These are phyloP conservation scores for Drosophila prolongata DNA, from an alignment of 2,888 invertebrate species.

Conservation along the genomic window DNA sequence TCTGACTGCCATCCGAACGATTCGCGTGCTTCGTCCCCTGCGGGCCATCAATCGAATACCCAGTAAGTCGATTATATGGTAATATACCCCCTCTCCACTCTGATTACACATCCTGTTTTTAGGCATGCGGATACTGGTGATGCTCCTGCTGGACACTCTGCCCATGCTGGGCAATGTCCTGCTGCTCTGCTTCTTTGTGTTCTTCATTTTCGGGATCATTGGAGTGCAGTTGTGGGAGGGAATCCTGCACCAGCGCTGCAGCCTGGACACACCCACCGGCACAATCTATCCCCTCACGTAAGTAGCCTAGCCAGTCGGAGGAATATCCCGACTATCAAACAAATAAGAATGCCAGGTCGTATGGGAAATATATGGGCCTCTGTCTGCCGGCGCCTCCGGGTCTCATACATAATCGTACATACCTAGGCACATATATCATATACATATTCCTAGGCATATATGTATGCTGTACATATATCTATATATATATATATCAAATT, in stretches of 20 bases:
- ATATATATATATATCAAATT: conserved; percentile 5
- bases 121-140: conserved; percentile 99
- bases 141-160: conserved; percentile 98
- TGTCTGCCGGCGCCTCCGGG: conserved; percentile 50
- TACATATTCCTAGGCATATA: conserved; percentile 25
- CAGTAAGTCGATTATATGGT: conserved; percentile 88
- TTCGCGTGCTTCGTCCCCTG: conserved; percentile 97
- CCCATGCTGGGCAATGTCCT: conserved; percentile 99
- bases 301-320: conserved; percentile 85
- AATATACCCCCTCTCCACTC: no score
- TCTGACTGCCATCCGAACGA: conserved; percentile 98
- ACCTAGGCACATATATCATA: conserved; percentile 15
- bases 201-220: conserved; percentile 99
- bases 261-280: conserved; percentile 89
- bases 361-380: conserved; percentile 45
- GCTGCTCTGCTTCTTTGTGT: conserved; percentile 99
- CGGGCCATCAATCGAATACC: conserved; percentile 99
- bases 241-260: conserved; percentile 96
- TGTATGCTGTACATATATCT: conserved; percentile 30
- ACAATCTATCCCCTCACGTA: conserved; percentile 91
- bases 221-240: conserved; percentile 99
- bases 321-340: background rate
- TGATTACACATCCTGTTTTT: no score
- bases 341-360: background rate
- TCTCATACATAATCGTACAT: conserved; percentile 39